phyloP scores from a whole-genome alignment of 30 jellyfish, hydroid and myxozoan genomes.

The Turritopsis dohrnii region DNA sequence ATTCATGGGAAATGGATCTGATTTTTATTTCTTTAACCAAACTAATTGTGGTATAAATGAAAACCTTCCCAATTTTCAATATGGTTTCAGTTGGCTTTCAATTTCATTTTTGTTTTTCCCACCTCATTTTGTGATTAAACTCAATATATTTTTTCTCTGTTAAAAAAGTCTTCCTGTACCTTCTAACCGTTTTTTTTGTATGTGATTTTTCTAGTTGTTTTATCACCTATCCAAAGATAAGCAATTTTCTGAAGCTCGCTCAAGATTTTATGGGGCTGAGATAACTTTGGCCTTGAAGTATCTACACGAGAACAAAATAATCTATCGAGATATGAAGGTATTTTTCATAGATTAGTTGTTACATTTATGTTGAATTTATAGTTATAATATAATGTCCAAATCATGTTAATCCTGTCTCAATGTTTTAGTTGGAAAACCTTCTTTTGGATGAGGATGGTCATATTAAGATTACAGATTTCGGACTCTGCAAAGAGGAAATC shows the following conservation, averaged over 20 bases:
- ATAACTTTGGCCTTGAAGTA: conserved; percentile 85
- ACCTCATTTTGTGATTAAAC: too few relatives aligned
- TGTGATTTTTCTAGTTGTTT: conserved; percentile 52
- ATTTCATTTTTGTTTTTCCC: neutral
- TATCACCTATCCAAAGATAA: conserved; percentile 84
- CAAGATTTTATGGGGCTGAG: conserved; percentile 94
- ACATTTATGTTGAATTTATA: too few relatives aligned
- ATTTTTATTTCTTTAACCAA: too few relatives aligned
- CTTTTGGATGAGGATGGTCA: conserved; percentile 84
- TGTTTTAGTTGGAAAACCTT: conserved; percentile 69
- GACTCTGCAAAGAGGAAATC: conserved; percentile 77
- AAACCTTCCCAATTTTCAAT: neutral
- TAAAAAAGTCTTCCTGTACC: neutral
- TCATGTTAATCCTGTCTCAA: neutral
- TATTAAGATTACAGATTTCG: conserved; percentile 81
- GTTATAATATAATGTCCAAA: too few relatives aligned
- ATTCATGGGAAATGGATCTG: too few relatives aligned
- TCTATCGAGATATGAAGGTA: conserved; percentile 90
- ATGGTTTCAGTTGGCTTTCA: too few relatives aligned
- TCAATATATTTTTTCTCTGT: too few relatives aligned
- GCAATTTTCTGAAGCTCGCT: conserved; percentile 76
- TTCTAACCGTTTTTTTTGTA: neutral
- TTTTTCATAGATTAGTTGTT: neutral
- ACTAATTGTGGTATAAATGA: too few relatives aligned
- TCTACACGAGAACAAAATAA: conserved; percentile 83